Evolutionary conservation across 2,797 vertebrate species (phyloP), one percentile per base, ranked within the genome.

Genomic region (Lacerta viridis): DNA sequence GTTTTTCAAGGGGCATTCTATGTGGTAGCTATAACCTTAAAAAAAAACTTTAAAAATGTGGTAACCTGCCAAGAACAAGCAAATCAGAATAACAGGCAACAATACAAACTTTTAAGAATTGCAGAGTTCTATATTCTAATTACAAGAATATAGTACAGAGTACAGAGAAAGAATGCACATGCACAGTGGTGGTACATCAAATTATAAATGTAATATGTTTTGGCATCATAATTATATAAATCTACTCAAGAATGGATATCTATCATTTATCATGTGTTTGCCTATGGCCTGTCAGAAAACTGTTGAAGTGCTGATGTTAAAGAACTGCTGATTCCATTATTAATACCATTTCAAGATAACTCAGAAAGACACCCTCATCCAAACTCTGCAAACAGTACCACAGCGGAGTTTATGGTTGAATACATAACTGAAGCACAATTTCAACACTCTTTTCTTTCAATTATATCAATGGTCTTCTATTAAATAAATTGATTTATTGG

Each of bases 221-320:
- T 77, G 61, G 39, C 39, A 66, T 36, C 10, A 77, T 85, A 85
- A 74, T 61, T 29, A 15, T 81, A 74, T n/a, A 87, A 61, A 81
- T 43, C 79, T 64, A 71, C n/a, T 55, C 20, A 81, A 74, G 36
- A 74, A 39, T 74, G 18, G 9, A 69, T 64, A 55, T 87, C 66
- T 80, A 74, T 55, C 39, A 46, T 20, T 64, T 36, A 80, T 81
- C 25, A 74, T 87, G 29, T 29, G 7, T 74, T 74, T 74, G 69
- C 66, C 29, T 39, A 50, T 43, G 11, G 66, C 33, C 76, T 43
- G 7, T 55, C 33, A 27, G 77, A 78, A 68, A 4, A 61, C 25
- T 86, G 23, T 4, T 29, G 39, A 13, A 39, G 46, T 11, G 33
- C 43, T 15, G n/a, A 72, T 36, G 11, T 11, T n/a, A n/a, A 39